Evolutionary conservation across 2,888 invertebrate species (phyloP), one percentile per base, ranked within the genome.

Genomic region (Camponotus fellah): DNA sequence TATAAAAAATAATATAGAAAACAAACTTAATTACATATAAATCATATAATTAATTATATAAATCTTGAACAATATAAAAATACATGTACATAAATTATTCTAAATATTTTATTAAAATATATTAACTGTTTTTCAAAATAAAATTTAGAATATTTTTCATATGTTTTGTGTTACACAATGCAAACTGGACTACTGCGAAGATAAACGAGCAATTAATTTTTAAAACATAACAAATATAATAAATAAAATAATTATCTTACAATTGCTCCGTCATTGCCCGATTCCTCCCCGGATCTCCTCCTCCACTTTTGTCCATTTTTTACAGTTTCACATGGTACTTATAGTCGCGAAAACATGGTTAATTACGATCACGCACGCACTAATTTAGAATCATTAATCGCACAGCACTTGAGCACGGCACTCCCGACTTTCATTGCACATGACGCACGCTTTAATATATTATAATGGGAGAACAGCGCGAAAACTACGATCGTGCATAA

Each of bases 341-440:
- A 46, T 46, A 46, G 0, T 49, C 8, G 53, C 49, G 49, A 49
- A 49, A 49, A 49, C 49, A 49, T n/a, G 53, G 46, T 46, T 46
- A 53, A 53, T 53, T 53, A 53, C 17, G n/a, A 53, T n/a, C 53
- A n/a, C 53, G n/a, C n/a, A 14, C 5, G 46, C 46, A 53, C 8
- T 53, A 53, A 53, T 53, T 53, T n/a, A 53, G n/a, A 53, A 53
- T 49, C 49, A 49, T 14, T n/a, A 49, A 49, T 53, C 53, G n/a
- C n/a, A n/a, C 53, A n/a, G 8, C n/a, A n/a, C 53, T 53, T 53
- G n/a, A 0, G 2, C 26, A 49, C 2, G 8, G 3, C 53, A 53
- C 53, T 53, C n/a, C 2, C 53, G 53, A n/a, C 53, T 8, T 53
- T 53, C n/a, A 6, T 53, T n/a, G 17, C 49, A 49, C 17, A 49